Conservation (phyloP, 1,140 invertebrate species). For the Patella vulgata region DNA sequence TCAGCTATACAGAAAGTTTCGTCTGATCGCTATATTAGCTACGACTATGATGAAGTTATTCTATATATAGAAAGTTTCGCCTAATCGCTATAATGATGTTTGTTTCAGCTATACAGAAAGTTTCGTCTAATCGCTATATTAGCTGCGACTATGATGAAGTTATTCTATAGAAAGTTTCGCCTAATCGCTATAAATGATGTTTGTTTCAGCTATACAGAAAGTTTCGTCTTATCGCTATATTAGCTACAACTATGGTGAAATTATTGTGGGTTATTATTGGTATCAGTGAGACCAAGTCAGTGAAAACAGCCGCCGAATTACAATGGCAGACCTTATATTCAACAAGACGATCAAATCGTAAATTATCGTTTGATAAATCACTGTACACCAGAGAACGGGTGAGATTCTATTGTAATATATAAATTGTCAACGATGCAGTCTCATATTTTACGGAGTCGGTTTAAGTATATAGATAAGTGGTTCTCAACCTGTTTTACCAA, state of each 20-base stretch:
- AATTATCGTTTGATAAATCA: conserved; percentile 49
- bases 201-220: conserved; percentile 19
- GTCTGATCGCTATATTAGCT: too few species aligned
- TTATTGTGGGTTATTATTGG: conserved; percentile 35
- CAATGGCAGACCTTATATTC: conserved; percentile 52
- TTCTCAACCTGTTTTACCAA: too few species aligned
- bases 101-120: conserved; percentile 21
- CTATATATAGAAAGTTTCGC: too few species aligned
- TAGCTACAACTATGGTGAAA: conserved; percentile 26
- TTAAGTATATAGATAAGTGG: too few species aligned
- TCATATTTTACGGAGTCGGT: neutral
- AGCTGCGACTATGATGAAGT: conserved; percentile 24
- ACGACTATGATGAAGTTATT: too few species aligned
- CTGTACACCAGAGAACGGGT: conserved; percentile 49
- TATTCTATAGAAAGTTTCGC: too few species aligned
- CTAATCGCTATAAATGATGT: too few species aligned
- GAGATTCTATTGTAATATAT: conserved; percentile 7
- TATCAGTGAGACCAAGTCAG: conserved; percentile 38
- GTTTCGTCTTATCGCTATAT: conserved; percentile 30
- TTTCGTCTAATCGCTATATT: conserved; percentile 31
- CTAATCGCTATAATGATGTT: too few species aligned
- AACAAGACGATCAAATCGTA: conserved; percentile 25
- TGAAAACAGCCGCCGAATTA: conserved; percentile 47
- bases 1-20: conserved; percentile 32
- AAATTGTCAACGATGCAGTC: too few species aligned